Evolutionary conservation across 2,888 invertebrate genomes (phyloP).

Genomic region (Dasysyrphus albostriatus): DNA sequence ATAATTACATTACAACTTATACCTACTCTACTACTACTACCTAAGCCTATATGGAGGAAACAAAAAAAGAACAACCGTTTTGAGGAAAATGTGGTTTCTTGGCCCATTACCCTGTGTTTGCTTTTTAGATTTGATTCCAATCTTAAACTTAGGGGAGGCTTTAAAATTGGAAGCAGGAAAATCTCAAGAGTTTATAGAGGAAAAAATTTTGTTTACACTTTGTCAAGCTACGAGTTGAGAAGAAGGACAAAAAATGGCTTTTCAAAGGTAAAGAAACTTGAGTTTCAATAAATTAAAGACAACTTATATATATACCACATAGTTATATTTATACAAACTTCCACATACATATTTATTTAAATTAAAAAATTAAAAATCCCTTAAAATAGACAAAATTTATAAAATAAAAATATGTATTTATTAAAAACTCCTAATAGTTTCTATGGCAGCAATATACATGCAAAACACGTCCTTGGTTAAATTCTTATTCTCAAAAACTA

Average conservation of each 20-base stretch:
- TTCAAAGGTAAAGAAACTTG: too few species aligned
- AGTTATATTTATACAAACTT: too few species aligned
- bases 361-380: not conserved
- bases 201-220: conserved; percentile 62
- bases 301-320: too few species aligned
- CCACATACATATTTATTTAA: not conserved
- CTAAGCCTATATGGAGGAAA: not conserved
- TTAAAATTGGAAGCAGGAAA: conserved; percentile 28
- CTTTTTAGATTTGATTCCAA: conserved; percentile 62
- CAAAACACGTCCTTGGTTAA: conserved; percentile 49
- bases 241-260: not conserved
- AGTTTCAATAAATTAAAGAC: too few species aligned
- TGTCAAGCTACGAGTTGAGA: not conserved
- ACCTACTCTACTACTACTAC: not conserved
- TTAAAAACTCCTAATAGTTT: conserved; percentile 1
- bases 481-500: conserved; percentile 46
- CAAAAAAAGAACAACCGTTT: conserved; percentile 51
- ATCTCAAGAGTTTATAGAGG: conserved; percentile 16
- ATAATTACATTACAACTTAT: conserved; percentile 37
- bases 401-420: not conserved
- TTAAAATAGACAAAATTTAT: not conserved
- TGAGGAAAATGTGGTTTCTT: conserved; percentile 52
- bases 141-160: conserved; percentile 39
- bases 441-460: conserved; percentile 19
- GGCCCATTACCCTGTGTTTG: conserved; percentile 64